Conservation (phyloP, 1,140 invertebrate genomes). For the Plodia interpunctella region DNA sequence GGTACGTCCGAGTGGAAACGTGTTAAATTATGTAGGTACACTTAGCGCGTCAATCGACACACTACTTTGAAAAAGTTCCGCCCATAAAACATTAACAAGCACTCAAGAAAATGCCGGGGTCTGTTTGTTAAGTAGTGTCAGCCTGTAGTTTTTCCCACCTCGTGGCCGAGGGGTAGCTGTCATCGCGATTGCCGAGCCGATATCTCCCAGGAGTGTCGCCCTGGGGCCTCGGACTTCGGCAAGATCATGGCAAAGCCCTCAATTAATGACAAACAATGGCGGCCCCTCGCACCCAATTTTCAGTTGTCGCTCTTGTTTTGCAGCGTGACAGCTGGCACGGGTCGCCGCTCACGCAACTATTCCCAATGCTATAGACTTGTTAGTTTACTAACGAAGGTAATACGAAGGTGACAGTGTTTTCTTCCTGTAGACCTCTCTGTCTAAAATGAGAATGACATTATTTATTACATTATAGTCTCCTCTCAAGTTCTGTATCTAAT, state of each 20-base stretch:
- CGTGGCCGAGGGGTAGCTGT: constrained; percentile 61
- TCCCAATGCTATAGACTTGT: constrained; percentile 27
- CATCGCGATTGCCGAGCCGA: constrained; percentile 70
- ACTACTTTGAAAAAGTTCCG: constrained; percentile 71
- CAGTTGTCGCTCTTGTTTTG: constrained; percentile 63
- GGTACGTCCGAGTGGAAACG: constrained; percentile 40
- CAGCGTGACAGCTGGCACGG: constrained; percentile 55
- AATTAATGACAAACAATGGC: constrained; percentile 71
- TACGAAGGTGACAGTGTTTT: constrained; percentile 9
- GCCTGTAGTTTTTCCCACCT: constrained; percentile 73
- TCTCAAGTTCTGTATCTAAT: neutral
- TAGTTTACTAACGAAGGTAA: constrained; percentile 22
- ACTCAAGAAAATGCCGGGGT: constrained; percentile 70
- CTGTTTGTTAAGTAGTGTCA: constrained; percentile 72
- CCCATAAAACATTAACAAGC: constrained; percentile 77
- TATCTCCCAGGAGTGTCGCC: constrained; percentile 69
- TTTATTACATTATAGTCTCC: neutral
- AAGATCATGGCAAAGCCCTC: constrained; percentile 69
- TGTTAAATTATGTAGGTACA: constrained; percentile 74
- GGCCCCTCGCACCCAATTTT: constrained; percentile 60
- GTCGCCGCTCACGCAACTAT: constrained; percentile 46
- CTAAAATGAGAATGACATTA: constrained; percentile 2
- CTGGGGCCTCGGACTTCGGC: constrained; percentile 37
- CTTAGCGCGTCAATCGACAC: constrained; percentile 70
- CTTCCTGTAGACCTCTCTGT: constrained; percentile 4